A percentile compares a stretch with the other conserved stretches of the same genome.
These are phyloP conservation scores for Drosophila cardini DNA, from an alignment of 1,140 invertebrate genomes.

Conservation along the genomic window DNA sequence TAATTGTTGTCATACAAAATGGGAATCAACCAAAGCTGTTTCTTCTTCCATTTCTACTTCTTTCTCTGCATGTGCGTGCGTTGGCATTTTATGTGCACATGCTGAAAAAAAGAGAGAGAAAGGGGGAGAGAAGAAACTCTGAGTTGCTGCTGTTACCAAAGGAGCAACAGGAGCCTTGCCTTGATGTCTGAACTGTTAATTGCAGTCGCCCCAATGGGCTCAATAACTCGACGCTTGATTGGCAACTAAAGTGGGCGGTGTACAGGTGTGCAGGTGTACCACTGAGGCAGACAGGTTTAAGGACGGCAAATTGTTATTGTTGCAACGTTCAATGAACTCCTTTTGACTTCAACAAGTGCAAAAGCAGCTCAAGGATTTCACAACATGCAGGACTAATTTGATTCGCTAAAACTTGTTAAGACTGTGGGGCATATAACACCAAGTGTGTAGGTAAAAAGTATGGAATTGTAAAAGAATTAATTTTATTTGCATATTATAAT, in stretches of 20 bases:
- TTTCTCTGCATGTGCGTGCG: slow-evolving; percentile 36
- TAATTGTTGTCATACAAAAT: slow-evolving; percentile 76
- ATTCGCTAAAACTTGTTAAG: neutral
- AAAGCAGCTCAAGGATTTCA: slow-evolving; percentile 45
- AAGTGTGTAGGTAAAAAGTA: too few species aligned
- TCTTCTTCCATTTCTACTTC: slow-evolving; percentile 6
- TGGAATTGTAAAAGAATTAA: too few species aligned
- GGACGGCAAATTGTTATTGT: slow-evolving; percentile 47
- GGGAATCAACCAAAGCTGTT: slow-evolving; percentile 29
- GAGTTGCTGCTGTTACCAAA: slow-evolving; percentile 16
- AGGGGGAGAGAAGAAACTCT: slow-evolving; percentile 2
- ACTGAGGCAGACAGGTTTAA: slow-evolving; percentile 38
- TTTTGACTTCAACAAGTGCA: slow-evolving; percentile 45
- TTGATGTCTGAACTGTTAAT: slow-evolving; percentile 47
- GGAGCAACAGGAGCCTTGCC: slow-evolving; percentile 58
- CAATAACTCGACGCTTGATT: slow-evolving; percentile 75
- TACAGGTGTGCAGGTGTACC: slow-evolving; percentile 14
- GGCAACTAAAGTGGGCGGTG: slow-evolving; percentile 44
- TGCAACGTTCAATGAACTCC: slow-evolving; percentile 56
- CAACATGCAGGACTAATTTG: slow-evolving; percentile 26
- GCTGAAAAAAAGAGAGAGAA: neutral
- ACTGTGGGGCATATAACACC: neutral
- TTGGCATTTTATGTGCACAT: slow-evolving; percentile 42
- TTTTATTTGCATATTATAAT: too few species aligned
- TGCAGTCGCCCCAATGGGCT: slow-evolving; percentile 52